Evolutionary conservation across 2,888 invertebrate genomes (phyloP).

Genomic region (Chironomus riparius): DNA sequence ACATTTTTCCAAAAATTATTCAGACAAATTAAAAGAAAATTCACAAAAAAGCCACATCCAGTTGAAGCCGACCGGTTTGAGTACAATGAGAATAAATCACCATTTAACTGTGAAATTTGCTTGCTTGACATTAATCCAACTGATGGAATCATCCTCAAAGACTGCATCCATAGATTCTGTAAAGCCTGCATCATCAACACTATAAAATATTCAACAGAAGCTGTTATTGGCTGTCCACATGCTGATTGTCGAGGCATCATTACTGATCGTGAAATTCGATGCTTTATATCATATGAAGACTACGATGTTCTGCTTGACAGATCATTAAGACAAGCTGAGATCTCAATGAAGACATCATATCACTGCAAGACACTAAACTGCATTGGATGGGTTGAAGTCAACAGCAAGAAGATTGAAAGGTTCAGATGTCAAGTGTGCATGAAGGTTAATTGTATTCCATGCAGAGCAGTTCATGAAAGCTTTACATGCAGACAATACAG

Average conservation of each 20-base stretch:
- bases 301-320: background rate
- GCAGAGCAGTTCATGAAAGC: background rate
- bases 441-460: slow-evolving; percentile 10
- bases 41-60: background rate
- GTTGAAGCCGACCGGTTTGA: background rate
- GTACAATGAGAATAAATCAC: background rate
- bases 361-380: slow-evolving; percentile 25
- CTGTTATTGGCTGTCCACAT: slow-evolving; percentile 9
- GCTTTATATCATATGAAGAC: background rate
- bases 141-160: slow-evolving; percentile 15
- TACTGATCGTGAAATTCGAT: slow-evolving; percentile 17
- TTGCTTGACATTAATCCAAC: background rate
- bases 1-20: too few species aligned
- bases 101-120: slow-evolving; percentile 12
- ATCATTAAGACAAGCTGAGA: slow-evolving; percentile 10
- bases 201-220: background rate
- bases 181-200: background rate
- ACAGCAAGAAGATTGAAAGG: background rate
- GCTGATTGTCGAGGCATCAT: background rate
- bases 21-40: too few species aligned
- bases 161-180: slow-evolving; percentile 23
- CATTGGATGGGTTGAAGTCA: background rate
- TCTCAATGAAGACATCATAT: background rate
- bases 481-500: background rate
- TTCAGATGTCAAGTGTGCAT: slow-evolving; percentile 1